phyloP scores from a whole-genome alignment of 2,888 invertebrate species.

The Keiferia lycopersicella region DNA sequence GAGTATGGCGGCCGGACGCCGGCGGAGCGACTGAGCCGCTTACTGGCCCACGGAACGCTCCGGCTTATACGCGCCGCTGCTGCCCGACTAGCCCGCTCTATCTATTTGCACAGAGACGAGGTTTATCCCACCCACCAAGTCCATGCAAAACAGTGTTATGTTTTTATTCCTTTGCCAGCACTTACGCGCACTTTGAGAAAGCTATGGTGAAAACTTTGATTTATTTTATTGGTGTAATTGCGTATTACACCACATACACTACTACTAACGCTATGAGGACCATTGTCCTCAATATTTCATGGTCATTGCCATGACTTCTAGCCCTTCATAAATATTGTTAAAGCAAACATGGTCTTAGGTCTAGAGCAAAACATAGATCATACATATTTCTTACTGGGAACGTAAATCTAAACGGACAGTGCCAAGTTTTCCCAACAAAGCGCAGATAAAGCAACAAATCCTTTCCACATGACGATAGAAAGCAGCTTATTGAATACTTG shows the following conservation, averaged over 20 bases:
- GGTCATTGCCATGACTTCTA: too few species aligned
- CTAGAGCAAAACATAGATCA: not conserved
- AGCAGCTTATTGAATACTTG: constrained; percentile 68
- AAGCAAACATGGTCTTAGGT: too few species aligned
- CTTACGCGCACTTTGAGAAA: not conserved
- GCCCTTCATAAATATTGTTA: too few species aligned
- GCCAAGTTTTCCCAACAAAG: constrained; percentile 5
- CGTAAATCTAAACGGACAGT: constrained; percentile 30
- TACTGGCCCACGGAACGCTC: constrained; percentile 51
- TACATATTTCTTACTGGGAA: not conserved
- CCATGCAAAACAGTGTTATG: constrained; percentile 23
- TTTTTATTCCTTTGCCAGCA: constrained; percentile 6
- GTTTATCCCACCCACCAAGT: constrained; percentile 27
- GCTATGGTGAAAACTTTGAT: not conserved
- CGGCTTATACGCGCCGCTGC: constrained; percentile 48
- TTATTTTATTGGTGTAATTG: not conserved
- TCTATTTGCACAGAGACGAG: constrained; percentile 62
- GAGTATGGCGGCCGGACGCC: constrained; percentile 2
- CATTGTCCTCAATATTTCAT: too few species aligned
- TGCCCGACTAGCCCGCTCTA: constrained; percentile 47
- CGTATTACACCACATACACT: not conserved
- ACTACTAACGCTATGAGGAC: too few species aligned
- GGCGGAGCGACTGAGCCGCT: constrained; percentile 54
- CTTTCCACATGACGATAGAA: constrained; percentile 48
- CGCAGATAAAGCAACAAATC: constrained; percentile 40